phyloP scores from a whole-genome alignment of 2,888 invertebrate genomes.

The Dimorphilus gyrociliatus region DNA sequence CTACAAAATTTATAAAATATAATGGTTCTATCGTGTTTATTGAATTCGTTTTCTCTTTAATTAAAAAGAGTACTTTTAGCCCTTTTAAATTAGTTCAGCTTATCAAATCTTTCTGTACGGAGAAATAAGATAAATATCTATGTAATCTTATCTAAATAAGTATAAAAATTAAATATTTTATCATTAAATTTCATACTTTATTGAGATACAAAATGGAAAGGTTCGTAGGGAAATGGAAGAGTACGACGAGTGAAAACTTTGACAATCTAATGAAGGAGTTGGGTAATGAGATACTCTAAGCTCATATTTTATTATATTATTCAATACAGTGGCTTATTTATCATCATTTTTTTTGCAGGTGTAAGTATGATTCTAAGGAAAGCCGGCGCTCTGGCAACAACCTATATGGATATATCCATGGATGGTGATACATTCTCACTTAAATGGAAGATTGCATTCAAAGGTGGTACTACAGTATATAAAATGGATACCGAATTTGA shows the following conservation, averaged over 20 bases:
- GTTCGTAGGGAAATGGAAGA: slow-evolving; percentile 57
- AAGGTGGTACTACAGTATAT: slow-evolving; percentile 18
- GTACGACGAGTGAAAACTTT: slow-evolving; percentile 61
- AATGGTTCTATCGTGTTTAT: too few relatives aligned
- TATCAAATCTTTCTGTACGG: too few relatives aligned
- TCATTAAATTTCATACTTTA: too few relatives aligned
- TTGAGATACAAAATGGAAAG: slow-evolving; percentile 10
- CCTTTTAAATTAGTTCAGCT: too few relatives aligned
- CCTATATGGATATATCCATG: slow-evolving; percentile 57
- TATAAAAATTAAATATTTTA: too few relatives aligned
- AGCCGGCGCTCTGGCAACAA: slow-evolving; percentile 63
- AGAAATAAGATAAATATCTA: too few relatives aligned
- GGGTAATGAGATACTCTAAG: slow-evolving; percentile 9
- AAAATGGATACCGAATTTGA: slow-evolving; percentile 21
- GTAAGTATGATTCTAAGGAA: slow-evolving; percentile 72
- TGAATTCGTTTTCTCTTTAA: too few relatives aligned
- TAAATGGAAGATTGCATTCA: slow-evolving; percentile 38
- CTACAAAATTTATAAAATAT: too few relatives aligned
- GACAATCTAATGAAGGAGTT: slow-evolving; percentile 73
- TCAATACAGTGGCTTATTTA: too few relatives aligned
- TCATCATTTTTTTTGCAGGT: slow-evolving; percentile 44
- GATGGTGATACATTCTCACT: slow-evolving; percentile 57
- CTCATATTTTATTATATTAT: slow-evolving; percentile 1
- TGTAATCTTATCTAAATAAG: too few relatives aligned
- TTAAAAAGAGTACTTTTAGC: too few relatives aligned